Conservation (phyloP, 2,113 vertebrate species). For the Sinosuthora webbiana region DNA sequence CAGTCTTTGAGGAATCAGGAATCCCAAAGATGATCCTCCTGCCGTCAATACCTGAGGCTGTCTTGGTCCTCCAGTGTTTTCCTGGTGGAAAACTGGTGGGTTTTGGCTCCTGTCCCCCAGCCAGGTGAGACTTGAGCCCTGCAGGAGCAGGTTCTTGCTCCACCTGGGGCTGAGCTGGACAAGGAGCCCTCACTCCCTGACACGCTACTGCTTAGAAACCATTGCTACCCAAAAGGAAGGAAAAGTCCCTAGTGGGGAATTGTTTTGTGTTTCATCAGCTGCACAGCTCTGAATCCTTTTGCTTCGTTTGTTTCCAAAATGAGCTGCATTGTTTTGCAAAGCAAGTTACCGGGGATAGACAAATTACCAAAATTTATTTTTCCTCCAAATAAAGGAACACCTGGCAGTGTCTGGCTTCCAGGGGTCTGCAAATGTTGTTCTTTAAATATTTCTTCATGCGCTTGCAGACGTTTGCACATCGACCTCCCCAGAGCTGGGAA, state of each 20-base stretch:
- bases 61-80: not conserved
- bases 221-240: not conserved
- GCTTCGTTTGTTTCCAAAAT: not conserved
- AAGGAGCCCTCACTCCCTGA: not conserved
- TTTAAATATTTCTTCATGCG: not conserved
- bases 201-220: not conserved
- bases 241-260: not conserved
- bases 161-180: not conserved
- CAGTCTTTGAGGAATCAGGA: not conserved
- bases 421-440: not conserved
- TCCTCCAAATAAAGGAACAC: not conserved
- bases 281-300: not conserved
- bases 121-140: not conserved
- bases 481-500: not conserved
- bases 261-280: not conserved
- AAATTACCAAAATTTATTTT: not conserved
- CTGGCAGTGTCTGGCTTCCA: not conserved
- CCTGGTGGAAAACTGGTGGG: not conserved
- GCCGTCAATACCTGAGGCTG: not conserved
- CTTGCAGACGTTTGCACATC: not conserved
- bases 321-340: not conserved
- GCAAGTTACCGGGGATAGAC: not conserved
- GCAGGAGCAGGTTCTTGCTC: not conserved
- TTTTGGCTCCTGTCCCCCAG: not conserved
- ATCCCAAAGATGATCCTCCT: not conserved